A percentile compares a stretch with the other conserved stretches of the same genome.
Conservation (phyloP, 2,888 invertebrate species). For the Rhyacophila evoluta region DNA sequence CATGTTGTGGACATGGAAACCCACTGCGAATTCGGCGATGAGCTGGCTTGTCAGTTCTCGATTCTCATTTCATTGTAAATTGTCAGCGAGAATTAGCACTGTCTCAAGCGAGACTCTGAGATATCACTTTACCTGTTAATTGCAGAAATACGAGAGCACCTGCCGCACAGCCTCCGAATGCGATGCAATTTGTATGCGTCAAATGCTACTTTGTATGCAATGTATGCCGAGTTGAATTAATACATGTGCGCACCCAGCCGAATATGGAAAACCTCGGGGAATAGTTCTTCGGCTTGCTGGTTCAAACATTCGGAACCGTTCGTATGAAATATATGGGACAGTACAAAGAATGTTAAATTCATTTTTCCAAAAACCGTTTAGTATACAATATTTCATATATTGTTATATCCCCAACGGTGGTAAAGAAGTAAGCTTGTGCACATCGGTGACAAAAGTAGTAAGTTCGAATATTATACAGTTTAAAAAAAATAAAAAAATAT, state of each 20-base stretch:
- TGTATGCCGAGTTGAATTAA: slow-evolving; percentile 11
- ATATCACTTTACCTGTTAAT: slow-evolving; percentile 39
- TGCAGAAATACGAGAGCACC: slow-evolving; percentile 34
- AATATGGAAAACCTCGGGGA: slow-evolving; percentile 4
- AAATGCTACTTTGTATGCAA: slow-evolving; percentile 24
- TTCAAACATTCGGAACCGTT: background rate
- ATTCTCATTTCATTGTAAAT: slow-evolving; percentile 11
- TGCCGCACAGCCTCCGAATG: slow-evolving; percentile 16
- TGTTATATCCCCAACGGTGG: no score
- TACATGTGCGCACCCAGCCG: slow-evolving; percentile 6
- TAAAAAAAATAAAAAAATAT: no score
- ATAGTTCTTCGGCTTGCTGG: background rate
- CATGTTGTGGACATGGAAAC: background rate
- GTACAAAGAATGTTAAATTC: no score
- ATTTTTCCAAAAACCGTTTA: no score
- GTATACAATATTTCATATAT: no score
- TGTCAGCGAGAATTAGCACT: background rate
- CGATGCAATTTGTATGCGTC: slow-evolving; percentile 24
- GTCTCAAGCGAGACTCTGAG: slow-evolving; percentile 23
- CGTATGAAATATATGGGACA: background rate
- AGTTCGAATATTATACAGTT: no score
- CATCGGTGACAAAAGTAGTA: no score
- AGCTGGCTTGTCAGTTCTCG: background rate
- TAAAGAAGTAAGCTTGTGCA: no score
- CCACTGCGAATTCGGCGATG: background rate